Conservation (phyloP, 37 sponge, comb jelly and placozoan genomes). For the Theonella swinhoei region DNA sequence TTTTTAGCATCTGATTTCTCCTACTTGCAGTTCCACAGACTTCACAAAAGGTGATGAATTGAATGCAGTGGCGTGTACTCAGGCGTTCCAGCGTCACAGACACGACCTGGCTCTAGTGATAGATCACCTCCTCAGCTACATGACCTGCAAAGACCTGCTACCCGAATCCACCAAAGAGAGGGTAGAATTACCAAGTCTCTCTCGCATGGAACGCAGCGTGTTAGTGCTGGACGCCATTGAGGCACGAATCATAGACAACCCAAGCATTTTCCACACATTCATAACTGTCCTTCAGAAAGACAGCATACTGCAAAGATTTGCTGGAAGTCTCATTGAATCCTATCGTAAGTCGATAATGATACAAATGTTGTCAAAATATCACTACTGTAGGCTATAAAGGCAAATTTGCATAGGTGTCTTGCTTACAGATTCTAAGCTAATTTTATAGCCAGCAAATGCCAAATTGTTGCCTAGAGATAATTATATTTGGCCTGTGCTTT, state of each 20-base stretch:
- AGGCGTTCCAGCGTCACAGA: constrained; percentile 21
- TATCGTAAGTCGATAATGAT: background rate
- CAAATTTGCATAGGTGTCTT: too few relatives aligned
- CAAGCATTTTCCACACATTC: background rate
- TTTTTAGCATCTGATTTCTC: background rate
- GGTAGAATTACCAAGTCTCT: background rate
- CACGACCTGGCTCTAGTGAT: background rate
- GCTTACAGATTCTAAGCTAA: too few relatives aligned
- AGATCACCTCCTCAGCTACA: constrained; percentile 3
- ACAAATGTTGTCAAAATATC: background rate
- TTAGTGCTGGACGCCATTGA: constrained; percentile 27
- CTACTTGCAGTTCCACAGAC: background rate
- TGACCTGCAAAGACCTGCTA: constrained; percentile 9
- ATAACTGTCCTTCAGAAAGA: background rate
- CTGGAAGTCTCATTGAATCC: background rate
- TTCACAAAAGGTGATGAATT: background rate
- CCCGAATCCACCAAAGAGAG: constrained; percentile 17
- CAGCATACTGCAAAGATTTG: constrained; percentile 5
- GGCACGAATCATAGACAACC: constrained; percentile 7
- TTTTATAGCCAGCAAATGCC: too few relatives aligned
- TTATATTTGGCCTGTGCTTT: background rate
- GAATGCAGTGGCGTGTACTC: constrained; percentile 1
- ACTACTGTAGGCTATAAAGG: background rate
- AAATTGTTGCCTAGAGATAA: background rate
- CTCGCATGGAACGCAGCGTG: background rate